Percentiles rank a stretch among this genome's conserved stretches.
phyloP scores from a whole-genome alignment of 2,113 vertebrate species.

The Crotalus viridis region DNA sequence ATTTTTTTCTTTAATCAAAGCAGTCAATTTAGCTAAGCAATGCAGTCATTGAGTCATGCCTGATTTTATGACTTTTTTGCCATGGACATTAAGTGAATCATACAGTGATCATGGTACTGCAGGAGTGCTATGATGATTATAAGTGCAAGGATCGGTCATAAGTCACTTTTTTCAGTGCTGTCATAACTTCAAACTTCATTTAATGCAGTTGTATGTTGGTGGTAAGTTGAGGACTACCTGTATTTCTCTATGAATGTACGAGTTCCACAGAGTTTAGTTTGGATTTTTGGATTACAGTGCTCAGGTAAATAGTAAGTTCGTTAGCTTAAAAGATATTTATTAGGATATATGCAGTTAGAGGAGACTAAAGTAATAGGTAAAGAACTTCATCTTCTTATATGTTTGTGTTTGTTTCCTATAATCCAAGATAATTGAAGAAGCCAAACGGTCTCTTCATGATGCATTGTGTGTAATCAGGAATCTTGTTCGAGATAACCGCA shows the following conservation, averaged over 20 bases:
- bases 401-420: neutral
- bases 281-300: neutral
- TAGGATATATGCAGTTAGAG: neutral
- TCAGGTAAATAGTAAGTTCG: neutral
- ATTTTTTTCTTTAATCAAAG: neutral
- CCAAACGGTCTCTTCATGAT: slow-evolving; percentile 94
- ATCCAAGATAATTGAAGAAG: slow-evolving; percentile 92
- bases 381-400: neutral
- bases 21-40: neutral
- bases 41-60: neutral
- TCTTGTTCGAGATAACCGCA: slow-evolving; percentile 88
- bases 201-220: neutral
- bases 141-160: neutral
- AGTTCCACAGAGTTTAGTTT: neutral
- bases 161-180: neutral
- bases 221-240: neutral
- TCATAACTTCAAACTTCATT: neutral
- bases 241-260: neutral
- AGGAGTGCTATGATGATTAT: neutral
- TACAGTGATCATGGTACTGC: neutral
- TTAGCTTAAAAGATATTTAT: neutral
- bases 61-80: neutral
- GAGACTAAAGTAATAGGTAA: neutral
- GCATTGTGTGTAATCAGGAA: slow-evolving; percentile 96
- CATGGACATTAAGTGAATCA: neutral